Evolutionary conservation across 2,797 vertebrate genomes (phyloP), one percentile per base, ranked within the genome.

Genomic region (Craterocephalus amniculus): DNA sequence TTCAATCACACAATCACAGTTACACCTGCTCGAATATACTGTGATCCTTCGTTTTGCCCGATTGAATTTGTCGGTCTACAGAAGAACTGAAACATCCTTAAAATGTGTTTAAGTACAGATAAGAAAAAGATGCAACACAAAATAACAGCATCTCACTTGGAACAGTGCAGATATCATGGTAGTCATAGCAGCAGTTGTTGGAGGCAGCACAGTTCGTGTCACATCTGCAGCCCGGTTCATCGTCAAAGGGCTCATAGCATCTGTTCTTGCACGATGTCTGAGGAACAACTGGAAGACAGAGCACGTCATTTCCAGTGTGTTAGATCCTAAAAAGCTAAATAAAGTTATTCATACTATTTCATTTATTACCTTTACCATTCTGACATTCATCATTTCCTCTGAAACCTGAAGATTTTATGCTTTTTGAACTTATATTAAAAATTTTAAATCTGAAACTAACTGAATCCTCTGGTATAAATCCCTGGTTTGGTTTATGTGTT

Each of bases 111-210:
- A 1, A 4, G 6, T 43, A 43, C 2, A 6, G 14, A 18, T 2
- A 18, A 18, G 7, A 18, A 18, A 18, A 43, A 4, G 8, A n/a
- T n/a, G n/a, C n/a, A 16, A 14, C 0, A 4, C 36, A 40, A 16
- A 18, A 32, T 43, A 18, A n/a, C 0, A 4, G 0, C 0, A 8
- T 61, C 92, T 91, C 31, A 95, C 94, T 43, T 0, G 94, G 79
- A 35, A 70, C 63, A 0, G 78, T 59, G 74, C 93, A 95, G 76
- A 85, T 66, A 58, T 93, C 93, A 0, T 74, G 1, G 81, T 80
- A 92, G 85, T 95, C 94, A 2, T 34, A 56, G 84, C 94, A 95
- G 61, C 94, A 95, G 89, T 31, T 92, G 64, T 61, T 56, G 10
- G 51, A 70, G 27, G 12, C 0, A 0, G 34, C 1, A 9, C 94